A percentile compares a stretch with the other conserved stretches of the same genome.
These are phyloP conservation scores for Ptilodon capucinus DNA, from an alignment of 2,888 invertebrate species.

Conservation along the genomic window DNA sequence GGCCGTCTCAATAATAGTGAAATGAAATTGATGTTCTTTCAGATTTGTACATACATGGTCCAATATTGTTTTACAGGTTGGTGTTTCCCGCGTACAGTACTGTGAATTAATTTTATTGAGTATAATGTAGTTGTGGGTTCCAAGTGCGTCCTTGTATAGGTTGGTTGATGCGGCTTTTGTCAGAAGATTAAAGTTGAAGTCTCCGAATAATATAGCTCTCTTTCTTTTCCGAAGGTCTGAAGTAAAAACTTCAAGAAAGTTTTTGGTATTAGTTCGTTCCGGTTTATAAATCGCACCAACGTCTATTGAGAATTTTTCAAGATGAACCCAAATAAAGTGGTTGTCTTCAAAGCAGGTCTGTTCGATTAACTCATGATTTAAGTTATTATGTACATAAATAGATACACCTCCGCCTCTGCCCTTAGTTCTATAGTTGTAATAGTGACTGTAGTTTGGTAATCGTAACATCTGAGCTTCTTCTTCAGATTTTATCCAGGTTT, in stretches of 20 bases:
- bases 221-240: background rate
- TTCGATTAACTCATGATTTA: background rate
- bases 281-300: background rate
- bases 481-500: background rate
- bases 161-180: background rate
- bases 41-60: conserved; percentile 21
- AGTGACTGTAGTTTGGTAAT: too few relatives aligned
- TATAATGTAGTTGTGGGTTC: conserved; percentile 1
- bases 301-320: background rate
- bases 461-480: background rate
- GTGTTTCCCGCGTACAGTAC: conserved; percentile 15
- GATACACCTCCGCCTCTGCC: background rate
- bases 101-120: conserved; percentile 10
- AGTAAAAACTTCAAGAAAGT: background rate
- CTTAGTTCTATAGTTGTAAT: background rate
- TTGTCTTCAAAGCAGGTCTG: background rate
- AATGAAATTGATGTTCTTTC: conserved; percentile 5
- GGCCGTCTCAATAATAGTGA: conserved; percentile 23
- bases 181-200: background rate
- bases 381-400: background rate
- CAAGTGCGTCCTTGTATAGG: background rate
- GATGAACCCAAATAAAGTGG: background rate
- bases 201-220: background rate
- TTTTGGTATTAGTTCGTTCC: background rate
- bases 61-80: conserved; percentile 14